A percentile compares a stretch with the other conserved stretches of the same genome.
Conservation (phyloP, 37 sponge, comb jelly and placozoan genomes). For the Beroe forskalii region DNA sequence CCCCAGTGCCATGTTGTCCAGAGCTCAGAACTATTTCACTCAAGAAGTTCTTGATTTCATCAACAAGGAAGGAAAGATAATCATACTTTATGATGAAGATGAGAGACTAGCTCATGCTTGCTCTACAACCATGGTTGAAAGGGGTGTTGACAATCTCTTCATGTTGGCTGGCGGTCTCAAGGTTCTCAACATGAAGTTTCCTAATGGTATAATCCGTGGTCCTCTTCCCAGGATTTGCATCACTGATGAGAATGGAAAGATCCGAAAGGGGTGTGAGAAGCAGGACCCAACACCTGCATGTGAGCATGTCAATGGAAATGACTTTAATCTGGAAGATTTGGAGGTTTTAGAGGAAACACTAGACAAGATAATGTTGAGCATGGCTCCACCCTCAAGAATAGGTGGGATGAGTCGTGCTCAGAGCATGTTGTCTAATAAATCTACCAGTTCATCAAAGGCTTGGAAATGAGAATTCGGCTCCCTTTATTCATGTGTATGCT, state of each 20-base stretch:
- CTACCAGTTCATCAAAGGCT: not conserved
- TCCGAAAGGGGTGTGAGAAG: not conserved
- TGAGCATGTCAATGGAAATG: conserved; percentile 13
- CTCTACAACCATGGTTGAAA: conserved; percentile 88
- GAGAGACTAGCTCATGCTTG: conserved; percentile 88
- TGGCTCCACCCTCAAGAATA: conserved; percentile 17
- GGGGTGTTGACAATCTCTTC: conserved; percentile 94
- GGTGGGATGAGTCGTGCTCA: conserved; percentile 62
- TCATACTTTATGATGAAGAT: conserved; percentile 96
- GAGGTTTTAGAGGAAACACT: conserved; percentile 41
- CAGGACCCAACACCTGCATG: not conserved
- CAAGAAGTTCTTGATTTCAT: conserved; percentile 91
- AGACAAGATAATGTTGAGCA: conserved; percentile 30
- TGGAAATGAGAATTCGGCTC: conserved; percentile 49
- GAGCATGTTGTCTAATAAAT: conserved; percentile 13
- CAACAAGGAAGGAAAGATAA: conserved; percentile 95
- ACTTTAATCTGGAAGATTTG: conserved; percentile 6
- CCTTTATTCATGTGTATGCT: too few species aligned
- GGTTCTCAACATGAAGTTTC: conserved; percentile 82
- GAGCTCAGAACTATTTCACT: conserved; percentile 94
- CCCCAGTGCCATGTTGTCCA: conserved; percentile 82
- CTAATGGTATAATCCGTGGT: conserved; percentile 83
- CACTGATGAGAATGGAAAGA: not conserved
- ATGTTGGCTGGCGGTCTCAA: conserved; percentile 97
- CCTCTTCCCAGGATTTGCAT: conserved; percentile 69